These are phyloP conservation scores for Pegoplata infirma DNA, from an alignment of 2,888 invertebrate genomes.

Conservation along the genomic window DNA sequence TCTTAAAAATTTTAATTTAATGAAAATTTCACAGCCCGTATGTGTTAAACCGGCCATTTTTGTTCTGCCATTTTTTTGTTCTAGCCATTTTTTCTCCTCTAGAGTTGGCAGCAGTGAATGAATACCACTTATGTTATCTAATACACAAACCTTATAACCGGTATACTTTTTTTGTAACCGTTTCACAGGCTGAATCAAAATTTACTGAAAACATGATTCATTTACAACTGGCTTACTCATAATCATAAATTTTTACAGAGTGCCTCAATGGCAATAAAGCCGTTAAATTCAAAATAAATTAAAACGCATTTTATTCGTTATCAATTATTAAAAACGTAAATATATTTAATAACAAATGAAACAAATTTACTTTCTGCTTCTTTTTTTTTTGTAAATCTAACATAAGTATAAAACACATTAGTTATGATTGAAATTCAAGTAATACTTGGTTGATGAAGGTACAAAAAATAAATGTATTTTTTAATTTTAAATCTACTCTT, in stretches of 20 bases:
- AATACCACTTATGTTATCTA: too few species aligned
- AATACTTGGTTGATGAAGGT: constrained; percentile 36
- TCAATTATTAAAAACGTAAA: background rate
- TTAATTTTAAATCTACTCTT: background rate
- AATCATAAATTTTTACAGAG: background rate
- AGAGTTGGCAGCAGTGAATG: too few species aligned
- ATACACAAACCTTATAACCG: too few species aligned
- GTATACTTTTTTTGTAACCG: too few species aligned
- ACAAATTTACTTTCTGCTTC: constrained; percentile 8
- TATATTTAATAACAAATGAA: constrained; percentile 45
- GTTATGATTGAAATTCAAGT: constrained; percentile 21
- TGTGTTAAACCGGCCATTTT: too few species aligned
- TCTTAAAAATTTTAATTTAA: too few species aligned
- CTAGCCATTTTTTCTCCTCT: too few species aligned
- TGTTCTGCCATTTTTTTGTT: too few species aligned
- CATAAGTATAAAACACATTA: constrained; percentile 38
- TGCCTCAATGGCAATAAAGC: too few species aligned
- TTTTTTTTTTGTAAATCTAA: constrained; percentile 8
- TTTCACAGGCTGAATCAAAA: too few species aligned
- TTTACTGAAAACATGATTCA: too few species aligned
- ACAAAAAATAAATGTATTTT: constrained; percentile 20
- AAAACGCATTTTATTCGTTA: background rate
- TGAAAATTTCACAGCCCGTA: too few species aligned
- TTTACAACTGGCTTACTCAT: background rate
- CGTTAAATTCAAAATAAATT: background rate